Evolutionary conservation across 1,140 invertebrate genomes (phyloP).

Genomic region (Dendrolimus kikuchii): DNA sequence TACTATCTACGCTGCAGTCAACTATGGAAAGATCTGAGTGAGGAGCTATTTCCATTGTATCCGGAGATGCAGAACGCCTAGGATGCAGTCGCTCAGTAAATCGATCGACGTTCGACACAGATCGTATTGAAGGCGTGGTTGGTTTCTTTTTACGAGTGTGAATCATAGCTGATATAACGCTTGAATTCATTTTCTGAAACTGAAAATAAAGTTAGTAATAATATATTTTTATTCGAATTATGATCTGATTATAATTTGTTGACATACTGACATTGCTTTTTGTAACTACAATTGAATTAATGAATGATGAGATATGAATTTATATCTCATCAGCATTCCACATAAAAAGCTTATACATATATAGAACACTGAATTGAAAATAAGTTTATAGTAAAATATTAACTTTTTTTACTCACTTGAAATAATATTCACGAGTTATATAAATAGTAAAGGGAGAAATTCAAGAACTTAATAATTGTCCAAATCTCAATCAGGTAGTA

Average conservation of each 20-base stretch:
- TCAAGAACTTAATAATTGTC: no score
- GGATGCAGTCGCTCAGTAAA: slow-evolving; percentile 38
- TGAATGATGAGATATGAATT: no score
- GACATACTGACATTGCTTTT: no score
- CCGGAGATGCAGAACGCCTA: slow-evolving; percentile 56
- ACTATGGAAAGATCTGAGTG: slow-evolving; percentile 56
- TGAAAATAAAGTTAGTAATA: slow-evolving; percentile 9
- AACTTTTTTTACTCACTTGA: no score
- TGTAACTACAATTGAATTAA: no score
- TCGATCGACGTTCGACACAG: slow-evolving; percentile 35
- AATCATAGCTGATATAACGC: slow-evolving; percentile 52
- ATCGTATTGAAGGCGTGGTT: slow-evolving; percentile 29
- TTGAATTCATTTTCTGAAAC: slow-evolving; percentile 52
- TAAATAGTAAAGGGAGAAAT: no score
- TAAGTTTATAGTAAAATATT: no score
- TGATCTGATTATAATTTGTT: neutral
- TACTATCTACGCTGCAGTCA: slow-evolving; percentile 44
- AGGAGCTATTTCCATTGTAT: slow-evolving; percentile 56
- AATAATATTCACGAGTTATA: no score
- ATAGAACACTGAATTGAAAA: no score
- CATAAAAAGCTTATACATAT: no score
- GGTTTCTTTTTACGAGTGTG: slow-evolving; percentile 50
- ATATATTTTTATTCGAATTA: neutral
- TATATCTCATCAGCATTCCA: no score
- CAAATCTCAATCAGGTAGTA: no score